A percentile compares a stretch with the other conserved stretches of the same genome.
Conservation (phyloP, 1,140 invertebrate species). For the Ostrea edulis region DNA sequence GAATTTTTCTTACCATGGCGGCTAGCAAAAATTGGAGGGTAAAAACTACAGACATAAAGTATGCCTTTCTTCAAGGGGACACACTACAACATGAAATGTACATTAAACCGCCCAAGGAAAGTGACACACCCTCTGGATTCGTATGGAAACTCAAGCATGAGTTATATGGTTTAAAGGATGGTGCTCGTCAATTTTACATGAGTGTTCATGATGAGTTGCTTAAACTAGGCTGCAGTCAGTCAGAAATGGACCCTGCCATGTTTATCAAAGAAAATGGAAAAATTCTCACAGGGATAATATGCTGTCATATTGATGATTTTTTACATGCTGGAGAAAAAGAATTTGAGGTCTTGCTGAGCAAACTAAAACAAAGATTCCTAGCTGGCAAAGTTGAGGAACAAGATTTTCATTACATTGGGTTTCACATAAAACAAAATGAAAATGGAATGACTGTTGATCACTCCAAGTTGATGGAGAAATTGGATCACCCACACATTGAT, state of each 20-base stretch:
- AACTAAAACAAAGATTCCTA: slow-evolving; percentile 59
- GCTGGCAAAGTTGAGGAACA: slow-evolving; percentile 57
- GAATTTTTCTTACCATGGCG: slow-evolving; percentile 51
- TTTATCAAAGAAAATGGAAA: slow-evolving; percentile 26
- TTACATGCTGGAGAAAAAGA: slow-evolving; percentile 51
- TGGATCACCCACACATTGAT: slow-evolving; percentile 42
- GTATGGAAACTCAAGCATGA: slow-evolving; percentile 61
- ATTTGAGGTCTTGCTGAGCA: slow-evolving; percentile 49
- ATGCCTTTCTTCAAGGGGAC: too few species aligned
- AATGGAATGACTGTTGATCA: slow-evolving; percentile 55
- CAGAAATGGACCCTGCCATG: slow-evolving; percentile 47
- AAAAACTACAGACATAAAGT: slow-evolving; percentile 61
- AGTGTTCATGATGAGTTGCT: slow-evolving; percentile 55
- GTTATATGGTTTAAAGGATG: slow-evolving; percentile 59
- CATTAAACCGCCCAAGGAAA: slow-evolving; percentile 55
- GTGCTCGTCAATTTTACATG: slow-evolving; percentile 57
- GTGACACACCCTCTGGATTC: slow-evolving; percentile 34
- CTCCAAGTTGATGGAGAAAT: slow-evolving; percentile 48
- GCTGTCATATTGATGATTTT: slow-evolving; percentile 56
- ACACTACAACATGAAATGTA: slow-evolving; percentile 53
- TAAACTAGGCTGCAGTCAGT: slow-evolving; percentile 49
- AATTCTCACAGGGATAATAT: slow-evolving; percentile 39
- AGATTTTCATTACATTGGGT: slow-evolving; percentile 55
- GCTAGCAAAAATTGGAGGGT: slow-evolving; percentile 53
- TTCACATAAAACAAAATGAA: slow-evolving; percentile 44